Conservation (phyloP, 2,888 invertebrate species). For the Onthophagus sagittarius region DNA sequence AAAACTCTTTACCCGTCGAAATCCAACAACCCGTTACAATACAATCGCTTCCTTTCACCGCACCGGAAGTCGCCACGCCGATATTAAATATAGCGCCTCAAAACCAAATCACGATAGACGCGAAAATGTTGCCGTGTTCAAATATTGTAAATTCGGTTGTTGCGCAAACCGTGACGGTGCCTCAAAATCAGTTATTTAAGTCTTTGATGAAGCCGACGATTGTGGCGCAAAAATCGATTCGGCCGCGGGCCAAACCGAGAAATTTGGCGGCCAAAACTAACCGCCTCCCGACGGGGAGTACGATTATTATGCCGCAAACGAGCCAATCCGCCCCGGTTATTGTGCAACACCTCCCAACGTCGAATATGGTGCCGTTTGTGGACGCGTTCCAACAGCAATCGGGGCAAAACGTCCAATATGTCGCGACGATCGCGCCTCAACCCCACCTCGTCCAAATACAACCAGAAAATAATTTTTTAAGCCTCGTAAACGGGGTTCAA, state of each 20-base stretch:
- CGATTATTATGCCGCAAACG: slow-evolving; percentile 30
- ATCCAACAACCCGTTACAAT: slow-evolving; percentile 41
- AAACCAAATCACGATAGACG: slow-evolving; percentile 40
- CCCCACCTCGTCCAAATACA: slow-evolving; percentile 51
- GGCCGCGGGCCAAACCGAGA: slow-evolving; percentile 35
- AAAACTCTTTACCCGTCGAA: slow-evolving; percentile 34
- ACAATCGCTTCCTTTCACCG: slow-evolving; percentile 38
- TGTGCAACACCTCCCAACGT: slow-evolving; percentile 57
- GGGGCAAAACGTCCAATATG: slow-evolving; percentile 71
- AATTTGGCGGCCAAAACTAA: slow-evolving; percentile 33
- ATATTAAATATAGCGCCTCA: slow-evolving; percentile 39
- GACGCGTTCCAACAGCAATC: slow-evolving; percentile 67
- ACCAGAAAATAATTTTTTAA: slow-evolving; percentile 46
- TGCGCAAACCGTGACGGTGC: slow-evolving; percentile 36
- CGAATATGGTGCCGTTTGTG: slow-evolving; percentile 58
- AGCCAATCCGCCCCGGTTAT: slow-evolving; percentile 60
- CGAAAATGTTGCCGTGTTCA: slow-evolving; percentile 36
- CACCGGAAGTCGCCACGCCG: slow-evolving; percentile 34
- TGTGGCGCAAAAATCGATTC: slow-evolving; percentile 36
- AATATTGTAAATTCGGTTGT: slow-evolving; percentile 34
- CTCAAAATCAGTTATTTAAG: slow-evolving; percentile 40
- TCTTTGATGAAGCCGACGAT: slow-evolving; percentile 36
- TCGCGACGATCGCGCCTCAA: slow-evolving; percentile 57
- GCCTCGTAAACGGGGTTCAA: slow-evolving; percentile 43
- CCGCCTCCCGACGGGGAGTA: slow-evolving; percentile 25